Base-by-base conservation (phyloP, 2,888 invertebrate species). In the Meta bourneti region DNA sequence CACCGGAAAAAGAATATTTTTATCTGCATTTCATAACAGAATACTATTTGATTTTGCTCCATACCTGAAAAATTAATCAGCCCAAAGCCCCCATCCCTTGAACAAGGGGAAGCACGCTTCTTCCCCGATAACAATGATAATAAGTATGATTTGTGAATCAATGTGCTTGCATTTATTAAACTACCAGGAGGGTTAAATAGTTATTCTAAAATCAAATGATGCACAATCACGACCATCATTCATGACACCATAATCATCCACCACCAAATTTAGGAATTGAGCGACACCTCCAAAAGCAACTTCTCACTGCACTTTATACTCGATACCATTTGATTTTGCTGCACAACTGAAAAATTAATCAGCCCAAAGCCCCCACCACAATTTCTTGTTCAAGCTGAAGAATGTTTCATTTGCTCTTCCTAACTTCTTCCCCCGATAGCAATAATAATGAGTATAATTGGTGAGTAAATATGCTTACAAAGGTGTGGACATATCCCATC, bases 61-160 rank as follows among this genome's bases (percentile, higher is more conserved):
- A 7, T 16, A 69, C 16, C 13, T 16, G 5, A 69, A 84, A 84
- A 84, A 84, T 77, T 75, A 61, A 84, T 84, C 75, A 52, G 11
- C 51, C 74, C 71, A 20, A 19, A 52, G 16, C 49, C 54, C 54
- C 61, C 34, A 13, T 16, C 19, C 19, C 61, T 16, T 48, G 49
- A n/a, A 9, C 9, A 11, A 34, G 34, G 4, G 4, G 4, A 34
- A 34, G 34, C 34, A 34, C 4, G 34, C 69, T 13, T 70, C 19
- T n/a, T 81, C 6, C 49, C 13, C 82, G n/a, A n/a, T n/a, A 20
- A 75, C 52, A 72, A 61, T 71, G 79, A 88, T 34, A 4, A 34
- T 34, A 34, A 34, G 34, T 34, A 34, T 34, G 4, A 34, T 2
- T 34, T 34, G 34, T 34, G 34, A 34, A 4, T 34, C 34, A 34